Evolutionary conservation across 1,140 invertebrate species (phyloP), one percentile per base, ranked within the genome.

Genomic region (Drosophila micromelanica): DNA sequence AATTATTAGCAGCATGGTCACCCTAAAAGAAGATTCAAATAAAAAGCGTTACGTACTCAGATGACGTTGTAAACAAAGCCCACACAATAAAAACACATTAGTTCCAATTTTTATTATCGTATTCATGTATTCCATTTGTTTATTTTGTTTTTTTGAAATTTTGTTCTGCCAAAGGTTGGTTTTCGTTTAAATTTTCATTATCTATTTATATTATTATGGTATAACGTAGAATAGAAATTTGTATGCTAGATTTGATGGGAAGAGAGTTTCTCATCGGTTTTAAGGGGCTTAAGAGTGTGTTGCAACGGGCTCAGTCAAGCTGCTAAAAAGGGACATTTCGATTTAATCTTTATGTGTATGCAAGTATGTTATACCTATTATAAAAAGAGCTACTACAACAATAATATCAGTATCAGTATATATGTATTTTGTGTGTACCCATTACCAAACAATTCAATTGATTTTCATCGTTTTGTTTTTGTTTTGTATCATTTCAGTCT

Each of bases 361-460:
- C 27, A 15, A 51, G 49, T 49, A 45, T 30, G 51, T 64, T 49
- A 62, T 67, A 60, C 57, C 61, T 65, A 27, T 80, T 82, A 87
- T 76, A 78, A 87, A 87, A 78, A 82, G 82, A 82, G 67, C 79
- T 87, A 87, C 84, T 89, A 79, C 86, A 87, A 87, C 82, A 87
- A 79, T 87, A 71, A 76, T 86, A 82, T 87, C 68, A 72, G 40
- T 74, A 61, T 73, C 55, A 62, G 59, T 76, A 73, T 59, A 65
- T 76, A 73, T 59, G 62, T 76, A 59, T 59, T 51, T 57, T 75
- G 56, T 64, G 80, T 82, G 80, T 85, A 79, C 71, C 78, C 82
- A 76, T 63, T 79, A 76, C 79, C 75, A 89, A 82, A 78, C 68
- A 73, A 45, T 84, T 85, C 72, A 51, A 74, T 74, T 64, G 51